These are phyloP conservation scores for Herpetotheres cachinnans DNA, from an alignment of 2,113 vertebrate species.

Conservation along the genomic window DNA sequence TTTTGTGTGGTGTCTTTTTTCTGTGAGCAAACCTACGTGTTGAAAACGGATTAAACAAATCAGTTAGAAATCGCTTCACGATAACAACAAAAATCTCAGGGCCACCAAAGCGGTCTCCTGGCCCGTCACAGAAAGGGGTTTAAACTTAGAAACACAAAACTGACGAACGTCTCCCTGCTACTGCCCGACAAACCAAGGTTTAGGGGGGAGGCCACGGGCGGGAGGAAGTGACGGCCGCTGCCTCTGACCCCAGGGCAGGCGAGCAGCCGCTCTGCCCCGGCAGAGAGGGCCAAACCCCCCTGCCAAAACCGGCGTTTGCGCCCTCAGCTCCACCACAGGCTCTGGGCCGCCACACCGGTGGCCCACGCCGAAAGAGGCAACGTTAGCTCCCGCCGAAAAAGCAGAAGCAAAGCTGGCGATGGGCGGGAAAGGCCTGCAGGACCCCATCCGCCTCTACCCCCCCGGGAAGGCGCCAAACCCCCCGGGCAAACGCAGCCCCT, in stretches of 20 bases:
- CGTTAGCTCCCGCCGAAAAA: too few relatives aligned
- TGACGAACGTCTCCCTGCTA: neutral
- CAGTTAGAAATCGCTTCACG: too few relatives aligned
- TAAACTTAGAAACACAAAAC: neutral
- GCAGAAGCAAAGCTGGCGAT: neutral
- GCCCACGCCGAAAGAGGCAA: neutral
- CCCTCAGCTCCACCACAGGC: neutral
- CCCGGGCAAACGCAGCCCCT: neutral
- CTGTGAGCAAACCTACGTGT: neutral
- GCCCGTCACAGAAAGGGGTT: neutral
- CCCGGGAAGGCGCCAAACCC: neutral
- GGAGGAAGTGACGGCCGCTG: neutral
- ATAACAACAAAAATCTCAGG: neutral
- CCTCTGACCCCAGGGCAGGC: accelerated
- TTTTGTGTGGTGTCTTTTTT: too few relatives aligned
- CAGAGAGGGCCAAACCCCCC: too few relatives aligned
- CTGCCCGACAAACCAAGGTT: too few relatives aligned
- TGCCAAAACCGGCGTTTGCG: accelerated
- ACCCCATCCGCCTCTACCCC: accelerated
- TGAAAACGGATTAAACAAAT: neutral
- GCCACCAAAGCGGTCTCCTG: neutral
- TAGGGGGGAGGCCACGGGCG: too few relatives aligned
- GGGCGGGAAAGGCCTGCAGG: neutral
- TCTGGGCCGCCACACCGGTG: too few relatives aligned
- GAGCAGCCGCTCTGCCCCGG: neutral